phyloP scores from a whole-genome alignment of 2,888 invertebrate genomes.

The Erebia ligea region DNA sequence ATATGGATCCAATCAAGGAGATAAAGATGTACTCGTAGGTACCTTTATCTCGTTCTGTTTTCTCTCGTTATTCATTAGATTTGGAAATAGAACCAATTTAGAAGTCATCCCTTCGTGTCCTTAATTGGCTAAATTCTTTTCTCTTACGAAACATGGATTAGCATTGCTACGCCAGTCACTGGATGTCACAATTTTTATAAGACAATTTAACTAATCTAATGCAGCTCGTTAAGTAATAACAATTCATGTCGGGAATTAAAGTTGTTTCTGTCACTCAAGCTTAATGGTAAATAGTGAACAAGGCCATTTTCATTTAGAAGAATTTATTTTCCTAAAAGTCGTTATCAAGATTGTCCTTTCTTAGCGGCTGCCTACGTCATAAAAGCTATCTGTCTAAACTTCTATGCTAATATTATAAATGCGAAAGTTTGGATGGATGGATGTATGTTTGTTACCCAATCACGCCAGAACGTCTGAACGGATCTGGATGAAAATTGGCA shows the following conservation, averaged over 20 bases:
- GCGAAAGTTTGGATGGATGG: no score
- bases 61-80: no score
- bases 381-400: no score
- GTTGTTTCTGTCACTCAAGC: slow-evolving; percentile 40
- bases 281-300: slow-evolving; percentile 50
- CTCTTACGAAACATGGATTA: background rate
- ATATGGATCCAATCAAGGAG: no score
- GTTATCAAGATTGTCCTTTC: background rate
- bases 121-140: background rate
- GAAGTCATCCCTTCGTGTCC: background rate
- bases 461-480: no score
- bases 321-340: slow-evolving; percentile 21
- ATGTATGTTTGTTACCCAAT: no score
- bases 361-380: no score
- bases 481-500: no score
- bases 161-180: background rate
- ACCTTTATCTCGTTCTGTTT: no score
- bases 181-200: slow-evolving; percentile 45
- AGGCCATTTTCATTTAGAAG: slow-evolving; percentile 51
- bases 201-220: slow-evolving; percentile 47
- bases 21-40: no score
- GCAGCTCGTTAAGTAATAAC: slow-evolving; percentile 41
- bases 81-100: no score
- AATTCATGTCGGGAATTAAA: slow-evolving; percentile 46
- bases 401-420: no score